Evolutionary conservation across 1,140 invertebrate genomes (phyloP).

Genomic region (Protaetia brevitarsis): DNA sequence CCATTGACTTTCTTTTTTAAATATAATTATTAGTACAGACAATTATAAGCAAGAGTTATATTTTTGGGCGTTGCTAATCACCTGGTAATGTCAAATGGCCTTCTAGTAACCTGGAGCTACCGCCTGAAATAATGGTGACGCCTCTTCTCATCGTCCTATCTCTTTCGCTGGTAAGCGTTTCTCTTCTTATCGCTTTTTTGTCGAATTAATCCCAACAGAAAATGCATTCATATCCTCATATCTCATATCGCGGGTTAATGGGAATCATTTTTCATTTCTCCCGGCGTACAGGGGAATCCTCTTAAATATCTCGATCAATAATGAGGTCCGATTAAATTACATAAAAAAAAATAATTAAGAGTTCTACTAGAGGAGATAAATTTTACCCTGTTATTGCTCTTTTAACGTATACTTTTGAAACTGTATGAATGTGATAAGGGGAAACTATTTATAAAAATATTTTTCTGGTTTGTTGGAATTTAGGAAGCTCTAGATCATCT

Average conservation of each 20-base stretch:
- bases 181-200: constrained; percentile 37
- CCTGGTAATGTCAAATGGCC: constrained; percentile 26
- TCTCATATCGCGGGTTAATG: constrained; percentile 43
- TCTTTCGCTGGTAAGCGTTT: neutral
- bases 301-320: constrained; percentile 27
- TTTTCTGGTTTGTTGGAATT: too few species aligned
- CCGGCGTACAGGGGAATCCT: constrained; percentile 32
- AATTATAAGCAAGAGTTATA: too few species aligned
- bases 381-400: too few species aligned
- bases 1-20: too few species aligned
- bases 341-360: constrained; percentile 7
- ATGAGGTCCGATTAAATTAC: constrained; percentile 4
- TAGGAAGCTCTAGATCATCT: too few species aligned
- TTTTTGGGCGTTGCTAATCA: constrained; percentile 38
- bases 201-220: constrained; percentile 45
- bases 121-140: constrained; percentile 38
- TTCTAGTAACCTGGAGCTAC: constrained; percentile 29
- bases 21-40: too few species aligned
- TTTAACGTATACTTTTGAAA: too few species aligned
- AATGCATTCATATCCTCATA: constrained; percentile 49
- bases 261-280: constrained; percentile 44
- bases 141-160: neutral
- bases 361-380: neutral
- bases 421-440: too few species aligned
- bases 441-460: too few species aligned